Evolutionary conservation across 1,140 invertebrate genomes (phyloP).

Genomic region (Capitella teleta): DNA sequence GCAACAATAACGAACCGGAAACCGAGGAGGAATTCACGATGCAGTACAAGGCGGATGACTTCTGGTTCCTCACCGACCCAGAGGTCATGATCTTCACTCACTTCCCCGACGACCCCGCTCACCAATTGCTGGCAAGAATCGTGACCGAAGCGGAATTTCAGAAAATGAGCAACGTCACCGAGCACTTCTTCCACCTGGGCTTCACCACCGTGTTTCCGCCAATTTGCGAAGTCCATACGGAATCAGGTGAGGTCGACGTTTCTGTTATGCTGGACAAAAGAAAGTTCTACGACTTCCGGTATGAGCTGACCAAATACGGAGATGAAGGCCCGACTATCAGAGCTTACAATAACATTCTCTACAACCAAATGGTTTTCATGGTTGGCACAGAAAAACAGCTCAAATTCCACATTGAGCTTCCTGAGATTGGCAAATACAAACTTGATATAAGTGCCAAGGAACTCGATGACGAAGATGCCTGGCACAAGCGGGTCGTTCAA

Average conservation of each 20-base stretch:
- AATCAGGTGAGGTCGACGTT: conserved; percentile 4
- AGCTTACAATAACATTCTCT: too few species aligned
- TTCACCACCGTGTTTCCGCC: conserved; percentile 6
- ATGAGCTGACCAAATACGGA: too few species aligned
- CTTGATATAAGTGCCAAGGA: conserved; percentile 4
- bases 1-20: background rate
- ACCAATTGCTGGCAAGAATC: conserved; percentile 12
- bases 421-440: conserved; percentile 11
- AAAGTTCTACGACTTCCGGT: too few species aligned
- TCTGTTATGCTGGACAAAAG: too few species aligned
- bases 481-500: background rate
- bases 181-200: conserved; percentile 9
- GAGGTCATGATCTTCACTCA: conserved; percentile 13
- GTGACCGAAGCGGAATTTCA: conserved; percentile 13
- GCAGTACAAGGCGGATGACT: conserved; percentile 8
- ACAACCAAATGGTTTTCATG: conserved; percentile 12
- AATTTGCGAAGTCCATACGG: conserved; percentile 3
- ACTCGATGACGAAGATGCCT: conserved; percentile 15
- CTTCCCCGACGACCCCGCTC: conserved; percentile 8
- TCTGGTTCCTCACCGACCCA: conserved; percentile 14
- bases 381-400: background rate
- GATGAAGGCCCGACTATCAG: too few species aligned
- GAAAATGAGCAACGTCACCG: conserved; percentile 8
- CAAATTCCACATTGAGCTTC: conserved; percentile 5
- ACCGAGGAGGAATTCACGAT: conserved; percentile 8